phyloP scores from a whole-genome alignment of 2,888 invertebrate genomes.

The Serrognathus titanus region DNA sequence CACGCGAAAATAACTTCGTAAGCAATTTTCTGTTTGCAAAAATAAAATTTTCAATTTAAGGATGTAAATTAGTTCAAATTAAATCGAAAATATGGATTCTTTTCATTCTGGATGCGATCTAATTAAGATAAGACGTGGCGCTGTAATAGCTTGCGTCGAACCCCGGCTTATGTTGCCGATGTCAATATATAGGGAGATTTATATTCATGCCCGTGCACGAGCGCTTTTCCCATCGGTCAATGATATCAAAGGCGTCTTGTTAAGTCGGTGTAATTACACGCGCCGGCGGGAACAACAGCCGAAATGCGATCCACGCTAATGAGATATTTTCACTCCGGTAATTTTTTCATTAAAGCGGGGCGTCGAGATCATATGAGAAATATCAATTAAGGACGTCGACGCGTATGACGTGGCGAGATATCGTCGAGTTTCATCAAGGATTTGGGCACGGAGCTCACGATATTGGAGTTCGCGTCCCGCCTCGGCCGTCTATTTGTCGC shows the following conservation, averaged over 20 bases:
- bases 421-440: constrained; percentile 30
- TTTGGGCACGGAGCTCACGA: constrained; percentile 25
- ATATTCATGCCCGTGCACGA: constrained; percentile 22
- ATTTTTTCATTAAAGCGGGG: constrained; percentile 38
- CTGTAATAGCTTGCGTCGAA: constrained; percentile 37
- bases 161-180: constrained; percentile 30
- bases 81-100: constrained; percentile 50
- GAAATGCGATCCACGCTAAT: constrained; percentile 25
- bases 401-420: constrained; percentile 19
- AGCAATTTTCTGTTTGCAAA: constrained; percentile 4
- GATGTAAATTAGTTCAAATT: constrained; percentile 50
- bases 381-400: constrained; percentile 28
- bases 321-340: constrained; percentile 41
- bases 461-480: constrained; percentile 28
- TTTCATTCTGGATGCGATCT: constrained; percentile 46
- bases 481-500: constrained; percentile 36
- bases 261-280: constrained; percentile 29
- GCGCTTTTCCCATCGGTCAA: constrained; percentile 29
- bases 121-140: constrained; percentile 47
- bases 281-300: constrained; percentile 19
- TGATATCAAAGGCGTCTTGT: constrained; percentile 30
- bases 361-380: constrained; percentile 14
- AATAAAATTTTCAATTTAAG: constrained; percentile 45
- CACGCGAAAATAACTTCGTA: neutral
- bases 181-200: constrained; percentile 31